Conservation (phyloP, 2,888 invertebrate species). For the Sabatieria punctata region DNA sequence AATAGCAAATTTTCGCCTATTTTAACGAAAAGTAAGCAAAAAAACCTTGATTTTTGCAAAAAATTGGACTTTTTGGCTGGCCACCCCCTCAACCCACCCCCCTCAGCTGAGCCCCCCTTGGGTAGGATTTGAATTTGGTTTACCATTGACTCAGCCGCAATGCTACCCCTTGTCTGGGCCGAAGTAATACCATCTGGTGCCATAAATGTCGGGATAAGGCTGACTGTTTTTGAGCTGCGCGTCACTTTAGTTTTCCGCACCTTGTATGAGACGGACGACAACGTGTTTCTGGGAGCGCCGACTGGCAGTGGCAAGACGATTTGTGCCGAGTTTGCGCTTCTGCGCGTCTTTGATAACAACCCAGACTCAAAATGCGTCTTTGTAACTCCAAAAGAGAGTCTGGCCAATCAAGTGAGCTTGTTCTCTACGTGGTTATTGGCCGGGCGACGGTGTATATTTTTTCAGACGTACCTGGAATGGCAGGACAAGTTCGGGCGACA, state of each 20-base stretch:
- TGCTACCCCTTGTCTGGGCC: too few relatives aligned
- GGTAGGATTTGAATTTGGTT: too few relatives aligned
- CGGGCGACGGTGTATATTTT: neutral
- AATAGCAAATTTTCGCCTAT: too few relatives aligned
- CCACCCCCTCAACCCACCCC: too few relatives aligned
- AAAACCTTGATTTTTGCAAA: too few relatives aligned
- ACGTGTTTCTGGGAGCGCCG: slow-evolving; percentile 61
- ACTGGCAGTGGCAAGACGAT: slow-evolving; percentile 47
- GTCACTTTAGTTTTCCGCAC: slow-evolving; percentile 80
- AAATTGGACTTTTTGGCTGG: too few relatives aligned
- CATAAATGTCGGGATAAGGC: too few relatives aligned
- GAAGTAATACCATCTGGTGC: too few relatives aligned
- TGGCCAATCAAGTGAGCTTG: slow-evolving; percentile 52
- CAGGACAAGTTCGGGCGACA: slow-evolving; percentile 56
- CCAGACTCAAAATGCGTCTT: slow-evolving; percentile 62
- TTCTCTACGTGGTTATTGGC: neutral
- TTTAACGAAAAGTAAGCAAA: too few relatives aligned
- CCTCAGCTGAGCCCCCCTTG: too few relatives aligned
- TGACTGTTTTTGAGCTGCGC: too few relatives aligned
- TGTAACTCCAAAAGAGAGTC: slow-evolving; percentile 68
- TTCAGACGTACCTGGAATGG: slow-evolving; percentile 62
- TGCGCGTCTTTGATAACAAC: slow-evolving; percentile 56
- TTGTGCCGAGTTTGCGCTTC: slow-evolving; percentile 83
- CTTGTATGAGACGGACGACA: slow-evolving; percentile 81
- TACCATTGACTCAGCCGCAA: too few relatives aligned